Percentiles rank a stretch among this genome's conserved stretches.
Evolutionary conservation across 2,113 vertebrate species (phyloP).

Genomic region (Psophia crepitans): DNA sequence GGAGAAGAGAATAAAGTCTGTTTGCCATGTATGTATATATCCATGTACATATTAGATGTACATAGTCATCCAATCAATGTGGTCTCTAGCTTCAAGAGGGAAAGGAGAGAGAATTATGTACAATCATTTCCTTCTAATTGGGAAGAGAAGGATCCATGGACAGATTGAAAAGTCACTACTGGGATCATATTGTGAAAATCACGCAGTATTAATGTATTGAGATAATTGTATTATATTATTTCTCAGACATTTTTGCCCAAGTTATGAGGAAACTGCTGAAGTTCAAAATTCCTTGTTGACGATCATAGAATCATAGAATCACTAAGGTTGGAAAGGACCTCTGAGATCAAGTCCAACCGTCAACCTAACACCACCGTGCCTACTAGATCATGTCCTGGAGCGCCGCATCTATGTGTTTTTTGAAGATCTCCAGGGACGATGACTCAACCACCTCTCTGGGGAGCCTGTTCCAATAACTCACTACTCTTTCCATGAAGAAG

Average conservation of each 20-base stretch:
- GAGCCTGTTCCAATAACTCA: too few relatives aligned
- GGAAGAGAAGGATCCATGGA: not conserved
- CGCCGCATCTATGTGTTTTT: too few relatives aligned
- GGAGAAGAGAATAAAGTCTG: not conserved
- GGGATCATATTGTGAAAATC: not conserved
- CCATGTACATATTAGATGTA: fast-evolving
- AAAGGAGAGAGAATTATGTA: not conserved
- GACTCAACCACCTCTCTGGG: too few relatives aligned
- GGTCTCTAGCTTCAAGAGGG: not conserved
- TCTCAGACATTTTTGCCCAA: not conserved
- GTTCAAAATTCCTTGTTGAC: not conserved
- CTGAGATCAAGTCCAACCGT: too few relatives aligned
- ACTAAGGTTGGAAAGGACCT: too few relatives aligned
- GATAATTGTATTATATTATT: not conserved
- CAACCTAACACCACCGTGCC: too few relatives aligned
- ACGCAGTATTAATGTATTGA: not conserved
- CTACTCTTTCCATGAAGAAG: too few relatives aligned
- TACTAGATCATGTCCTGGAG: too few relatives aligned
- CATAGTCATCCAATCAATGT: not conserved
- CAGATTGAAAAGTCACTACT: not conserved
- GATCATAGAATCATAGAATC: too few relatives aligned
- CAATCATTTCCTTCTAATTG: not conserved
- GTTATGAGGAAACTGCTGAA: not conserved
- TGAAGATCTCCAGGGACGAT: too few relatives aligned
- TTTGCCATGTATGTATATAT: not conserved